phyloP scores from a whole-genome alignment of 2,113 vertebrate genomes.

The Pollachius pollachius region DNA sequence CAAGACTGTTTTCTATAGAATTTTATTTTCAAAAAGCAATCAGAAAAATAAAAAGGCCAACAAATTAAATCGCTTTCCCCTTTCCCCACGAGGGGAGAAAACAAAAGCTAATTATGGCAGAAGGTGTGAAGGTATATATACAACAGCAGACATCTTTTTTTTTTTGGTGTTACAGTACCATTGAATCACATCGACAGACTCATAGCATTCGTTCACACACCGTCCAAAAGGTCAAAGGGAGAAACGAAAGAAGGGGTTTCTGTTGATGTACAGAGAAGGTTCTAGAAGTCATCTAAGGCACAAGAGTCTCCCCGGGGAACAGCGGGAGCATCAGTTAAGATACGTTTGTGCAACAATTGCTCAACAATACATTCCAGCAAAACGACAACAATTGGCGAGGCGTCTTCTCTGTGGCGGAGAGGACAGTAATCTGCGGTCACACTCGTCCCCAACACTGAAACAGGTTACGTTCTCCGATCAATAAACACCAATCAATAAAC shows the following conservation, averaged over 20 bases:
- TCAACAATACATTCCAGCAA: slow-evolving; percentile 88
- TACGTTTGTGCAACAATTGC: slow-evolving; percentile 86
- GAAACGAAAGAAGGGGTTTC: slow-evolving; percentile 64
- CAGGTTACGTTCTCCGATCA: slow-evolving; percentile 75
- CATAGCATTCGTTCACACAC: slow-evolving; percentile 57
- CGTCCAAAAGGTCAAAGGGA: slow-evolving; percentile 43
- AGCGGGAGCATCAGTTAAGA: slow-evolving; percentile 70
- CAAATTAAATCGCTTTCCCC: slow-evolving; percentile 59
- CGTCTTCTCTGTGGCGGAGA: slow-evolving; percentile 73
- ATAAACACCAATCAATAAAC: slow-evolving; percentile 57
- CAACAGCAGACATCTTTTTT: slow-evolving; percentile 80
- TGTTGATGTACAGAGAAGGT: slow-evolving; percentile 71
- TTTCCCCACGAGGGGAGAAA: slow-evolving; percentile 30
- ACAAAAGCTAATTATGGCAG: slow-evolving; percentile 72
- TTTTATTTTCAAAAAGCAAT: slow-evolving; percentile 91
- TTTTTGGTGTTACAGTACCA: slow-evolving; percentile 87
- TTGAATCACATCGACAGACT: slow-evolving; percentile 73
- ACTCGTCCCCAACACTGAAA: slow-evolving; percentile 59
- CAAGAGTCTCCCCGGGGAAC: slow-evolving; percentile 76
- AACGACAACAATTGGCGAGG: slow-evolving; percentile 82
- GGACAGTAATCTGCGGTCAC: slow-evolving; percentile 49
- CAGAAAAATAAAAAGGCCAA: slow-evolving; percentile 78
- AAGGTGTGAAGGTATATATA: slow-evolving; percentile 82
- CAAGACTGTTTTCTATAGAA: slow-evolving; percentile 26
- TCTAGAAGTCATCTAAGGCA: slow-evolving; percentile 91